Conservation (phyloP, 2,113 vertebrate genomes). For the Nycticebus coucang region DNA sequence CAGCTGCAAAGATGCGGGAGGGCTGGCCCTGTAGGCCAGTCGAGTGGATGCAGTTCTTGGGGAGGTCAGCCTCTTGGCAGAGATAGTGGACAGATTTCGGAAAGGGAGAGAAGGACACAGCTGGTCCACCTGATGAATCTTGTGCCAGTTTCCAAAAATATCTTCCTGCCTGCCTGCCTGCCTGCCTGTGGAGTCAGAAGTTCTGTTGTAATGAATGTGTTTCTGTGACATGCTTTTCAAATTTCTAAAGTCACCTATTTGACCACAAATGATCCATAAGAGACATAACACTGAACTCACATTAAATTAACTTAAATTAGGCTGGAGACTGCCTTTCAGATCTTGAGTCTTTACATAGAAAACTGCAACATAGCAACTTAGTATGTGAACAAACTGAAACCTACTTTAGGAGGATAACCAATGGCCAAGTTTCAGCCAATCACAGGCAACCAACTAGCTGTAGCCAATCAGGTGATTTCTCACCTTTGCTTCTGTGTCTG, state of each 20-base stretch:
- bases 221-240: background rate
- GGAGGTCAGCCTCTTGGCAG: background rate
- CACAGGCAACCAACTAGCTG: background rate
- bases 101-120: conserved; percentile 5
- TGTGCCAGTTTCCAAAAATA: conserved; percentile 55
- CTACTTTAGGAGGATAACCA: background rate
- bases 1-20: background rate
- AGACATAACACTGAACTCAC: background rate
- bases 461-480: background rate
- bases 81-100: background rate
- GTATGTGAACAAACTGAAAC: background rate
- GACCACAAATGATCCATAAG: background rate
- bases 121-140: conserved; percentile 46
- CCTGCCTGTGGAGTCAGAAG: background rate
- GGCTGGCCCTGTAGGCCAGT: background rate
- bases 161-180: background rate
- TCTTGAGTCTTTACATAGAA: background rate
- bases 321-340: background rate
- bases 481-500: background rate
- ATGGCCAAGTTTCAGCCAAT: background rate
- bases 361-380: background rate
- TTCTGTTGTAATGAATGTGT: background rate
- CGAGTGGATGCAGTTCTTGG: background rate
- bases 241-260: background rate
- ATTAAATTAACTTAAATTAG: background rate